Base-by-base conservation (phyloP, 2,888 invertebrate species). In the Congeria kusceri region DNA sequence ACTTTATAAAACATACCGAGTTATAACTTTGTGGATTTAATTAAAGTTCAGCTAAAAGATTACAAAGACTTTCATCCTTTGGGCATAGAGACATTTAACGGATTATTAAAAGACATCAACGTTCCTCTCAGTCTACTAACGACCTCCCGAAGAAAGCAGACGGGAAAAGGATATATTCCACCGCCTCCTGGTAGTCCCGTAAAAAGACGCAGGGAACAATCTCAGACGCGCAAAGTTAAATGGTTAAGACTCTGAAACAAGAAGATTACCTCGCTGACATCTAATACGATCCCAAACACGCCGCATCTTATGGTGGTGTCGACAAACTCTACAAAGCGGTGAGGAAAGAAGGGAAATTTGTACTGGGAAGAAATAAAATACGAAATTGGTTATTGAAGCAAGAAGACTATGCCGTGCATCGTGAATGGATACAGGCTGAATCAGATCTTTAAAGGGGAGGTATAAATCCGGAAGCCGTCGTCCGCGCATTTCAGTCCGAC, bases 261-360 rank as follows among this genome's bases (percentile, higher is more conserved):
- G 70, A 75, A 28, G 70, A 74, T 25, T 81, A 79, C 29, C 32
- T 76, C 23, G 32, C 46, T 3, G 69, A 29, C 32, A 83, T 81
- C 11, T 83, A 83, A 63, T 81, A 85, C 61, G 68, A 81, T 46
- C 80, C 83, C 1, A 25, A 57, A 27, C 79, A 79, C 53, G 71
- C 77, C 0, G 83, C 70, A 3, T 62, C 78, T 13, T 81, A 66
- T 62, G 64, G 69, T 0, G 85, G 85, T 1, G 64, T 71, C 3
- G 74, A 82, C 11, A 84, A 86, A 73, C 57, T 84, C 25, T 84
- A 82, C 62, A 64, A 76, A 68, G 68, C 71, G 15, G 74, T 79
- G 56, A 69, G 68, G 59, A 80, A 83, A 67, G 79, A 81, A 28
- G 83, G 77, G 18, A 73, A 77, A 66, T 81, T 71, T 32, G 78